Base-by-base conservation (phyloP, 2,888 invertebrate genomes). In the Melinopterus prodromus region DNA sequence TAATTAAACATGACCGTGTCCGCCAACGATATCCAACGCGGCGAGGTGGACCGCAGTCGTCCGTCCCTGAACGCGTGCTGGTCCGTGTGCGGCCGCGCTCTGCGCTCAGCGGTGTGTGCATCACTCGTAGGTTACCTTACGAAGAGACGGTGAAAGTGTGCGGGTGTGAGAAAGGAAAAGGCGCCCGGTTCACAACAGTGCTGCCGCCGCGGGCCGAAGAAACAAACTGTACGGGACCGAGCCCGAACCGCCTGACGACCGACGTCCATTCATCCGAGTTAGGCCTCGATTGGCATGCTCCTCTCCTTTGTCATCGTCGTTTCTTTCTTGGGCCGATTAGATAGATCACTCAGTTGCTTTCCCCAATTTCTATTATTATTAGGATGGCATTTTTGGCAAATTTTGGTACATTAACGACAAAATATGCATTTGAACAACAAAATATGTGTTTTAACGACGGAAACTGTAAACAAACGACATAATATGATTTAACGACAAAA, bases 141-240 rank as follows among this genome's bases (percentile, higher is more conserved):
- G 53, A 9, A 12, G 12, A 12, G n/a, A 78, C 38, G 78, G 80
- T 76, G 80, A 83, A 82, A 82, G 81, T 82, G 83, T 82, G 83
- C 83, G 83, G 83, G 83, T 83, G 83, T 83, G 83, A 83, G 83
- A 82, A 83, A 81, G 80, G 80, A 78, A 81, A 81, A 81, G 82
- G 82, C 81, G 82, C 82, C 78, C 81, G 81, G 83, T 83, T 83
- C 82, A 83, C 83, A 83, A 83, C 83, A 83, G 82, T 81, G 82
- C 82, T 83, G 83, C 83, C 81, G 83, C 83, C 83, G 82, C 82
- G 80, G 83, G 83, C 83, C 71, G 35, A 75, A 76, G 80, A 80
- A 80, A 53, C 53, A 53, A 53, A 53, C 53, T 53, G 78, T 80
- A 78, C 80, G 71, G 53, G 80, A 70, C 78, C 80, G 53, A 3